Base-by-base conservation (phyloP, 2,888 invertebrate species). In the Ypsolopha sequella region DNA sequence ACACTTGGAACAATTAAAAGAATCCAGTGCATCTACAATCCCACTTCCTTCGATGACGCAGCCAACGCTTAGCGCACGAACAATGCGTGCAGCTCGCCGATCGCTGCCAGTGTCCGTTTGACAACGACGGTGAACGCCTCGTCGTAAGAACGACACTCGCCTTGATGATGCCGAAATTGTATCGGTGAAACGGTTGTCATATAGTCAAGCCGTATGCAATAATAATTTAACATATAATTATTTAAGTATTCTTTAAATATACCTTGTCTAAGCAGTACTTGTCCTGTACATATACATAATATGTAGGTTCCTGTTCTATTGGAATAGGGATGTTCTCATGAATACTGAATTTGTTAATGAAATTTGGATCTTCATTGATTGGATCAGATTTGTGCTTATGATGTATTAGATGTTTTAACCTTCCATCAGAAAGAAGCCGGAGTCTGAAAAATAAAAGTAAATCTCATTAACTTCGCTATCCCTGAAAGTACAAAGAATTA, bases 181-280 rank as follows among this genome's bases (percentile, higher is more conserved):
- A n/a, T n/a, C n/a, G n/a, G n/a, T n/a, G n/a, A n/a, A n/a, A n/a
- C n/a, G n/a, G n/a, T n/a, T n/a, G n/a, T n/a, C n/a, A n/a, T n/a
- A n/a, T n/a, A n/a, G n/a, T n/a, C n/a, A n/a, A n/a, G n/a, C n/a
- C n/a, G n/a, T n/a, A n/a, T n/a, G n/a, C n/a, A n/a, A n/a, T n/a
- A n/a, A n/a, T n/a, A n/a, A n/a, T n/a, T n/a, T n/a, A n/a, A n/a
- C n/a, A n/a, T n/a, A n/a, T n/a, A 24, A 24, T 24, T 24, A 24
- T 24, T 24, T 4, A 24, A 24, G 24, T 24, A 24, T 24, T 24
- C 24, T 24, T 24, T 24, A 24, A 24, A 24, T 70, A 65, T 62
- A 93, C 94, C 87, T 92, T 94, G 67, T 95, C 95, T 65, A 94
- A 88, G 66, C 95, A 95, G 70, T 95, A 95, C 73, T 92, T 91